Evolutionary conservation across 2,888 invertebrate species (phyloP), one percentile per base, ranked within the genome.

Genomic region (Lepidochitona cinerea): DNA sequence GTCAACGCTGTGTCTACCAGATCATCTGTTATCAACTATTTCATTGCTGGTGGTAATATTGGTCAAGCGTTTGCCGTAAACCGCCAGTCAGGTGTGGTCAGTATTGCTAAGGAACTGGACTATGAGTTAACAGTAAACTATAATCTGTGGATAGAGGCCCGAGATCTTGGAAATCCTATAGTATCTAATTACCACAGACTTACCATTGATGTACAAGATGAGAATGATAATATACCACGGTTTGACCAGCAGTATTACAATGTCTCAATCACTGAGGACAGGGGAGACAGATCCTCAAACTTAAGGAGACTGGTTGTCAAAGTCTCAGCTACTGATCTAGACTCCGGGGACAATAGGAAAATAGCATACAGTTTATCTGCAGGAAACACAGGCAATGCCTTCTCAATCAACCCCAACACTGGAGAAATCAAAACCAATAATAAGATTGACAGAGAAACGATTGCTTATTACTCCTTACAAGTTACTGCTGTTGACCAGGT

Each of bases 11-110:
- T 93, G 4, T 95, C 96, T 0, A 95, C 96, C 0, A 96, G 81
- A 92, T 96, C 74, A 92, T 93, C 78, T 0, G 68, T 67, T 18
- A 70, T 89, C 23, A 76, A 75, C 75, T 98, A 95, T 87, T 94
- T 94, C 36, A 95, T 98, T 77, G 97, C 96, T 12, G 98, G 97
- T n/a, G 98, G 98, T 4, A 98, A 97, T 89, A 93, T 96, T 2
- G 96, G 95, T 0, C 95, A 96, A 14, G 83, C 83, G 0, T 85
- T 87, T 59, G 74, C 76, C 35, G 82, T 88, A 37, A 81, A 81
- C n/a, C 54, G 74, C 1, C 70, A 68, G 14, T 75, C 78, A 12
- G 87, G 87, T 14, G 73, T 74, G 5, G 79, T 87, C 14, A 79
- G 74, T 29, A 83, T 87, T 6, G 77, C 72, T 7, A 79, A 81